These are phyloP conservation scores for Syngnathus scovelli DNA, from an alignment of 2,113 vertebrate species.

Conservation along the genomic window DNA sequence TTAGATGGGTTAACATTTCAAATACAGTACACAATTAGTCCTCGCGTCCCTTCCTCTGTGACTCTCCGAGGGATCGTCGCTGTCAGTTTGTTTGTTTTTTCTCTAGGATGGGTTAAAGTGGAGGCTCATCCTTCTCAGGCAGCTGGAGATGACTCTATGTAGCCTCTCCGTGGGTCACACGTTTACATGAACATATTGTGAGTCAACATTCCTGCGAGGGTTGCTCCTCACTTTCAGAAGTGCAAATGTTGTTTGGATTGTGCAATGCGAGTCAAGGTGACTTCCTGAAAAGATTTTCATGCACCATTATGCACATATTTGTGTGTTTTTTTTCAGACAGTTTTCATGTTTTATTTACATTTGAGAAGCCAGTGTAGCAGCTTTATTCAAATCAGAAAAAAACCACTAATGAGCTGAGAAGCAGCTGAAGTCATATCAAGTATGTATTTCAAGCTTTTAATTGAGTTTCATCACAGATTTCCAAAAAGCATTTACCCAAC, in stretches of 20 bases:
- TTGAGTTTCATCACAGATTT: background rate
- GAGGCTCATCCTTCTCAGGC: conserved; percentile 17
- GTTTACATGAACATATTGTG: conserved; percentile 40
- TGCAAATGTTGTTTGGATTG: conserved; percentile 24
- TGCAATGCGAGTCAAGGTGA: conserved; percentile 32
- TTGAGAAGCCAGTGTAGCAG: background rate
- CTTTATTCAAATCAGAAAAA: background rate
- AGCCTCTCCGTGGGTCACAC: conserved; percentile 27
- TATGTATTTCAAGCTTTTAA: background rate
- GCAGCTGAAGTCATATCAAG: background rate
- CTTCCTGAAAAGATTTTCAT: conserved; percentile 29
- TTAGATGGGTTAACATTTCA: conserved; percentile 1
- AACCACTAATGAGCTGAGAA: background rate
- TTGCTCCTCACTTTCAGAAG: conserved; percentile 20
- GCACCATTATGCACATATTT: conserved; percentile 3
- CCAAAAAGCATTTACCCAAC: background rate
- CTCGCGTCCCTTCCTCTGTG: background rate
- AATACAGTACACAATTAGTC: conserved; percentile 5
- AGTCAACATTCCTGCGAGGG: conserved; percentile 14
- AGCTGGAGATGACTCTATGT: conserved; percentile 32
- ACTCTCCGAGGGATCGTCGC: background rate
- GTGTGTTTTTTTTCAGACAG: background rate
- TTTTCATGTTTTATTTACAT: background rate
- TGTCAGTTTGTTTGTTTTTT: background rate
- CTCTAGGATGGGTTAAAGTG: conserved; percentile 3